These are phyloP conservation scores for Zaprionus ghesquierei DNA, from an alignment of 1,140 invertebrate species.

Conservation along the genomic window DNA sequence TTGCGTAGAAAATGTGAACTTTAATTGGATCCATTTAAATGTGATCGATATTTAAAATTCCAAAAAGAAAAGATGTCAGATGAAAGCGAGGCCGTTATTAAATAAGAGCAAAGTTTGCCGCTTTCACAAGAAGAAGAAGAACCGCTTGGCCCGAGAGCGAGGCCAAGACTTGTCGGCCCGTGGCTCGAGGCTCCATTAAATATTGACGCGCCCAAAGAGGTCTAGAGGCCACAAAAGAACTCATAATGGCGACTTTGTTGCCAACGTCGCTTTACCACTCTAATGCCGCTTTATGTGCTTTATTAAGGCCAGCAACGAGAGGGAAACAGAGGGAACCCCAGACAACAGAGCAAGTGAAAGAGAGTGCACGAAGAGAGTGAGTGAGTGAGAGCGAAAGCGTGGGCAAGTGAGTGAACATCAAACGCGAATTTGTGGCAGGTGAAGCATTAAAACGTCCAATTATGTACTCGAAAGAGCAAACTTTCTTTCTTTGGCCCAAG, in stretches of 20 bases:
- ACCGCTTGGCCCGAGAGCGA: background rate
- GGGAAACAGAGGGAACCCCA: background rate
- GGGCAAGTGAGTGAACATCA: constrained; percentile 48
- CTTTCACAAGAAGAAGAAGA: constrained; percentile 23
- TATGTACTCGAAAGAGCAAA: constrained; percentile 51
- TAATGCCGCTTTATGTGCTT: constrained; percentile 76
- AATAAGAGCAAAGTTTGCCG: constrained; percentile 46
- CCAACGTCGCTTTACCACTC: constrained; percentile 48
- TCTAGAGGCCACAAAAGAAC: constrained; percentile 79
- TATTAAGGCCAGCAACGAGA: constrained; percentile 52
- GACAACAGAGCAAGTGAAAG: constrained; percentile 1
- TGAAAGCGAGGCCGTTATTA: constrained; percentile 55
- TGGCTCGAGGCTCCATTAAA: constrained; percentile 64
- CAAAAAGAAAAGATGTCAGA: constrained; percentile 14
- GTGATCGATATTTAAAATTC: constrained; percentile 39
- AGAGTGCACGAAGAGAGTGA: background rate
- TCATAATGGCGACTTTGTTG: constrained; percentile 76
- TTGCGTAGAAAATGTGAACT: background rate
- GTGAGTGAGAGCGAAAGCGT: background rate
- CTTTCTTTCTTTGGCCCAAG: constrained; percentile 1
- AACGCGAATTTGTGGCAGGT: constrained; percentile 66
- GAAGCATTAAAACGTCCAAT: constrained; percentile 76
- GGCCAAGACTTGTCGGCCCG: background rate
- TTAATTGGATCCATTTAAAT: constrained; percentile 20
- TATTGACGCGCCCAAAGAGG: constrained; percentile 72